Evolutionary conservation across 1,140 invertebrate genomes (phyloP).

Genomic region (Muscidifurax raptorellus): DNA sequence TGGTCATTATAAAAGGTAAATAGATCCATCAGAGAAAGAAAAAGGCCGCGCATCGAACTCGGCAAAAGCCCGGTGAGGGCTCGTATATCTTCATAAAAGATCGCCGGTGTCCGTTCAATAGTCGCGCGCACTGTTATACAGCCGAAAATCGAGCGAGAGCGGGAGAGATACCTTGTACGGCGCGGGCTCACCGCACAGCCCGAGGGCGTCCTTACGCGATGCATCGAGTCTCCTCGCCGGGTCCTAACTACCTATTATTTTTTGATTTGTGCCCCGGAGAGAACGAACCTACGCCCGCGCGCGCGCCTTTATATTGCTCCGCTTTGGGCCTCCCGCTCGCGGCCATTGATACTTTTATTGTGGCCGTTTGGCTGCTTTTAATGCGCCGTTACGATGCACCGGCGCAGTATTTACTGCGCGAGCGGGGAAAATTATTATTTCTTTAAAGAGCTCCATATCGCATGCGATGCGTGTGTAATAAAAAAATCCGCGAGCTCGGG

Average conservation of each 20-base stretch:
- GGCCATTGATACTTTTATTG: conserved; percentile 61
- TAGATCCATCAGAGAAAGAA: conserved; percentile 43
- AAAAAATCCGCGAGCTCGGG: conserved; percentile 21
- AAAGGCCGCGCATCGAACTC: neutral
- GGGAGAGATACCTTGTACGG: neutral
- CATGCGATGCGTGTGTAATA: neutral
- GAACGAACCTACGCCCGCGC: conserved; percentile 16
- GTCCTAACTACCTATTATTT: conserved; percentile 66
- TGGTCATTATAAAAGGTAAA: neutral
- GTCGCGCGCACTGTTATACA: conserved; percentile 4
- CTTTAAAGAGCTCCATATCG: too few relatives aligned
- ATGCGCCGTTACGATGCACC: conserved; percentile 41
- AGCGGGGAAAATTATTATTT: conserved; percentile 14
- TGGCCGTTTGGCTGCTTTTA: conserved; percentile 48
- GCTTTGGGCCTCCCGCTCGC: conserved; percentile 23
- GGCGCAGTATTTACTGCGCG: conserved; percentile 54
- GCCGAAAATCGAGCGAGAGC: neutral
- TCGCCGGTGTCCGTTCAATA: conserved; percentile 11
- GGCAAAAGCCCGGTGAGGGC: conserved; percentile 1
- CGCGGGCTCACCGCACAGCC: neutral
- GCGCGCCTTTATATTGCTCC: conserved; percentile 26
- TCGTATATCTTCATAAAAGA: conserved; percentile 46
- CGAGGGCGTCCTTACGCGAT: conserved; percentile 54
- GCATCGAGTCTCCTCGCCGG: neutral
- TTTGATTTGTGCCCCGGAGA: conserved; percentile 62